phyloP scores from a whole-genome alignment of 2,888 invertebrate genomes.

The Andrena chrysosceles region DNA sequence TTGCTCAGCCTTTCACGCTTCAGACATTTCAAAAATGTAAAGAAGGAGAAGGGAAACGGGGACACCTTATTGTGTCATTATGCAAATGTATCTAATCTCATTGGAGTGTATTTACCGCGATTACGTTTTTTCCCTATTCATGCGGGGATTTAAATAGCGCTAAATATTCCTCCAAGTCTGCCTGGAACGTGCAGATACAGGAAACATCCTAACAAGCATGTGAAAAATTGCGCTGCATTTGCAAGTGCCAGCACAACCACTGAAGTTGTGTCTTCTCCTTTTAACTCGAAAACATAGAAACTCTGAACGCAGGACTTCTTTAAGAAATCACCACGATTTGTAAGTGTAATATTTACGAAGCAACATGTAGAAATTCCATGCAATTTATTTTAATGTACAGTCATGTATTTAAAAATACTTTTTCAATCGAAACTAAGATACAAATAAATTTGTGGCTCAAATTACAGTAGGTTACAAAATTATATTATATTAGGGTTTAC shows the following conservation, averaged over 20 bases:
- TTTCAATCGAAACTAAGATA: no score
- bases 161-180: not conserved
- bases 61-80: conserved; percentile 2
- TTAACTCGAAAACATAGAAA: not conserved
- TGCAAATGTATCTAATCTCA: not conserved
- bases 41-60: not conserved
- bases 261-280: conserved; percentile 10
- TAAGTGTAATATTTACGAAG: not conserved
- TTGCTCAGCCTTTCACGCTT: no score
- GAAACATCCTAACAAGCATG: not conserved
- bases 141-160: conserved; percentile 5
- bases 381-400: no score
- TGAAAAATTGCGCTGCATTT: conserved; percentile 6
- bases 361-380: no score
- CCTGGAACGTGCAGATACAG: not conserved
- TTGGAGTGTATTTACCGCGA: conserved; percentile 7
- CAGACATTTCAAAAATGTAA: not conserved
- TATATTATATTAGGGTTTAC: no score
- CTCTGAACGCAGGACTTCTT: not conserved
- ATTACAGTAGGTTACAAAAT: no score
- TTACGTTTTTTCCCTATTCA: conserved; percentile 14
- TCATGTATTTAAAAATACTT: no score
- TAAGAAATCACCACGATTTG: not conserved
- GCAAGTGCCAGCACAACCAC: not conserved
- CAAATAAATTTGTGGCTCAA: no score